Base-by-base conservation (phyloP, 2,888 invertebrate species). In the Fabriciana adippe region DNA sequence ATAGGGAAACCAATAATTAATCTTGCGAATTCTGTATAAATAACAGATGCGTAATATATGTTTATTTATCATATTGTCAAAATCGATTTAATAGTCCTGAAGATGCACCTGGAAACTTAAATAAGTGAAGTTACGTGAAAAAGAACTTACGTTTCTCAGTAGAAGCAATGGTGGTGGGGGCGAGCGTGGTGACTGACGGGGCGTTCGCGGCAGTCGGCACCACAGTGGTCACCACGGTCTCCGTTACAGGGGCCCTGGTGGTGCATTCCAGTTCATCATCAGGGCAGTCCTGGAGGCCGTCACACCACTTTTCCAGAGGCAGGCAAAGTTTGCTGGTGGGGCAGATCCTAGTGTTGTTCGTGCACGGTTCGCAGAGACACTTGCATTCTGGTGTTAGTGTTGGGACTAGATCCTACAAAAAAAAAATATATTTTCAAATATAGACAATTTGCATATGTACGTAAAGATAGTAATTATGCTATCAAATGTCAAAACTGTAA, bases 281-380 rank as follows among this genome's bases (percentile, higher is more conserved):
- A 0, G 96, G 95, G 77, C 97, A 97, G 84, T 97, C 96, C 61
- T 94, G 93, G 0, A 96, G 88, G 0, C 97, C 97, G 81, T 97
- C 95, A 80, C 97, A 97, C 97, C 97, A 97, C 14, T 93, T 88
- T 0, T 93, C 87, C 51, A 94, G 92, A 0, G 95, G 92, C 16
- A 97, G 93, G 78, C 97, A 97, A 62, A 95, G 90, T 68, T 95
- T 95, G 80, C 95, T 96, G 0, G 96, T 96, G 1, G 95, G 95
- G 76, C 97, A 97, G 31, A 96, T 88, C 55, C 89, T 93, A 16
- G 95, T 94, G 21, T 93, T 94, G n/a, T 84, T 80, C 0, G 94
- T 94, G 76, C 97, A 97, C 0, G 95, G 94, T 78, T 94, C 94
- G 82, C 97, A 97, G 2, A 92, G 79, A 78, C 97, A 97, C 18